Base-by-base conservation (phyloP, 2,113 vertebrate genomes). In the Hypomesus transpacificus region DNA sequence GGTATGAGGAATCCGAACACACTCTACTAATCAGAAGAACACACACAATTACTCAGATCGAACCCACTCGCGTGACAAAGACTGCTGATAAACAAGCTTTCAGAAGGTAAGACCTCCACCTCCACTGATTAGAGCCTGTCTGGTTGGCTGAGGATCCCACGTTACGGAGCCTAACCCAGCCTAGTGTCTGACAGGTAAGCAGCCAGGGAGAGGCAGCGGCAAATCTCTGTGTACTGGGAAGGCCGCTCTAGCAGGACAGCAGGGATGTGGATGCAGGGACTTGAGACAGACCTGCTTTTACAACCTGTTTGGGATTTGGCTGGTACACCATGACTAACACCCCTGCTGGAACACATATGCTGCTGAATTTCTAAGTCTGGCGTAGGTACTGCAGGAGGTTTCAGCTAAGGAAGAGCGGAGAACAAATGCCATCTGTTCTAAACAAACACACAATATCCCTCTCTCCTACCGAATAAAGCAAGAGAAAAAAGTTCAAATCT, bases 361-460 rank as follows among this genome's bases (percentile, higher is more conserved):
- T 89, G 80, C 84, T 90, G 89, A 89, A 91, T 92, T 92, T 91
- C 89, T 85, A 90, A 91, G 89, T 90, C 88, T 82, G 86, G 84
- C 83, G 39, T 2, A 46, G 8, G 52, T 90, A 79, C 86, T 84
- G 75, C 85, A 69, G 86, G 89, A 89, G 90, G 88, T 75, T 59
- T 73, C 69, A 76, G 73, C 72, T 87, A 82, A 66, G 77, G 80
- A 85, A 77, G 82, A 87, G 73, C 83, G 66, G 60, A 87, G 87
- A 88, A 92, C 86, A 91, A 92, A 90, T 82, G 83, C 89, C 90
- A 93, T 92, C 90, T 93, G 92, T 90, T 92, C 88, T 74, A 90
- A 91, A 91, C 87, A 91, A 89, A 89, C 79, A 86, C 66, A 57
- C 80, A 80, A 87, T 82, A 87, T 76, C 60, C 60, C 74, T 22